A percentile compares a stretch with the other conserved stretches of the same genome.
Conservation (phyloP, 1,140 invertebrate species). For the Tetramorium parvispinum region DNA sequence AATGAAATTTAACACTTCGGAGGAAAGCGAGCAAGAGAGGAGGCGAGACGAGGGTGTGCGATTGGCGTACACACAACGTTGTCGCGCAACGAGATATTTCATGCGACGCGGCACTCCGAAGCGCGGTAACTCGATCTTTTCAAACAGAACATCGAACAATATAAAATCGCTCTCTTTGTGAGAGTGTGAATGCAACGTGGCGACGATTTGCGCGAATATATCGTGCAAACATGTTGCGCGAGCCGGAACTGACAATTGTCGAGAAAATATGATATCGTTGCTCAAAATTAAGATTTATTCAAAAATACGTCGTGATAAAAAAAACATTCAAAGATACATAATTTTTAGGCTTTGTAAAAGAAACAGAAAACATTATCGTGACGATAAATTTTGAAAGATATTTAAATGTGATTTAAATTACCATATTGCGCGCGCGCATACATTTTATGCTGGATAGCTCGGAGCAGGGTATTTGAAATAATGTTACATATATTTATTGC, state of each 20-base stretch:
- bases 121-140: slow-evolving; percentile 55
- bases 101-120: slow-evolving; percentile 42
- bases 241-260: slow-evolving; percentile 7
- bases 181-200: background rate
- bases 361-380: background rate
- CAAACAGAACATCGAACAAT: slow-evolving; percentile 53
- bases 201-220: slow-evolving; percentile 21
- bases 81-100: slow-evolving; percentile 58
- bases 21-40: slow-evolving; percentile 28
- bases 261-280: background rate
- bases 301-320: background rate
- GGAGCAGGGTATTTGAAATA: background rate
- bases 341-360: background rate
- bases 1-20: slow-evolving; percentile 58
- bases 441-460: background rate
- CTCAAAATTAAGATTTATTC: background rate
- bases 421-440: background rate
- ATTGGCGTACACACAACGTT: slow-evolving; percentile 31
- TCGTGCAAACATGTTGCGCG: background rate
- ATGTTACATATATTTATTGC: background rate
- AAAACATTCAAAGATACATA: background rate
- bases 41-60: slow-evolving; percentile 14
- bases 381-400: background rate
- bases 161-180: slow-evolving; percentile 28
- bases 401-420: background rate